Conservation (phyloP, 2,888 invertebrate species). For the Odontocolon sp. region DNA sequence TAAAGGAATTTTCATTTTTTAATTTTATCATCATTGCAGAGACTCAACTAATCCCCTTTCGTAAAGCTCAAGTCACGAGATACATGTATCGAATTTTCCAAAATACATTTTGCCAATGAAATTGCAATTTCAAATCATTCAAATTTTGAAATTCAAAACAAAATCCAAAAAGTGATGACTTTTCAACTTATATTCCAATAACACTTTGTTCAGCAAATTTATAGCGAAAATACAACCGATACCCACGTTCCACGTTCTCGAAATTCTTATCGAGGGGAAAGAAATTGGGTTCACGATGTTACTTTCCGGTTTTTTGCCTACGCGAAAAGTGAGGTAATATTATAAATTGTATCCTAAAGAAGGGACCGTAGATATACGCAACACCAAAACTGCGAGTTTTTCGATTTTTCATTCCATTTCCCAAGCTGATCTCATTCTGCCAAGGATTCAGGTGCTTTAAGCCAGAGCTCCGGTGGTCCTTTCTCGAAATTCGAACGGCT, state of each 20-base stretch:
- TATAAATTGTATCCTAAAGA: conserved; percentile 25
- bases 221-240: neutral
- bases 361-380: neutral
- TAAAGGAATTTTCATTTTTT: no score
- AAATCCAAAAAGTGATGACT: no score
- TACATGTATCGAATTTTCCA: no score
- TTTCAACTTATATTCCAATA: no score
- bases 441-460: conserved; percentile 12
- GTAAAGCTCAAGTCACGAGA: no score
- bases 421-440: conserved; percentile 24
- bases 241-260: neutral
- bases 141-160: no score
- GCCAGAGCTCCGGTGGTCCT: neutral
- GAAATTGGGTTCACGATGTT: conserved; percentile 12
- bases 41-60: no score
- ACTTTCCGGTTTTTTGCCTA: conserved; percentile 9
- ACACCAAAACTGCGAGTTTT: conserved; percentile 10
- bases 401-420: conserved; percentile 36
- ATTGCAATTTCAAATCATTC: no score
- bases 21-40: no score
- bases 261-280: neutral
- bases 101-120: no score
- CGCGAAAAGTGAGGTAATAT: neutral
- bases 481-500: neutral
- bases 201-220: no score